Evolutionary conservation across 2,888 invertebrate species (phyloP).

Genomic region (Operophtera brumata): DNA sequence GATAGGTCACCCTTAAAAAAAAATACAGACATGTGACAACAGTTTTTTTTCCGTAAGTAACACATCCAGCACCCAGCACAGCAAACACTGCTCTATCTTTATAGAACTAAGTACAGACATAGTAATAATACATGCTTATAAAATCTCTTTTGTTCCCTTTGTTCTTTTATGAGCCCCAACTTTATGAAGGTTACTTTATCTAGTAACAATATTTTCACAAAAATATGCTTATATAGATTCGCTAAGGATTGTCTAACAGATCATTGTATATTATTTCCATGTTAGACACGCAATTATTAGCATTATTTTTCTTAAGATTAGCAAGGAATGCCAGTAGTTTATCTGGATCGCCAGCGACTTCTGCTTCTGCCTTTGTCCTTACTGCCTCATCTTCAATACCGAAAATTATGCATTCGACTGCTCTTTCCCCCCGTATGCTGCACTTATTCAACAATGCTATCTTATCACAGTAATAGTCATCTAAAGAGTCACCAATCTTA

Average conservation of each 20-base stretch:
- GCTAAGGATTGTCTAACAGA: neutral
- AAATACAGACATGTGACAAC: too few species aligned
- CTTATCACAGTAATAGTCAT: conserved; percentile 7
- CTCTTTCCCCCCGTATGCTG: conserved; percentile 5
- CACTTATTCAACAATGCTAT: conserved; percentile 4
- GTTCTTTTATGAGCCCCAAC: too few species aligned
- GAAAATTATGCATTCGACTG: conserved; percentile 13
- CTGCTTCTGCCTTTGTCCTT: neutral
- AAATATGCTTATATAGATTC: too few species aligned
- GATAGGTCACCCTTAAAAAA: too few species aligned
- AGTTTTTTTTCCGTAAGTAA: too few species aligned
- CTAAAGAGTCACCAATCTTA: conserved; percentile 3
- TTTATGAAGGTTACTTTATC: too few species aligned
- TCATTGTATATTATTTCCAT: neutral
- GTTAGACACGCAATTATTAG: neutral
- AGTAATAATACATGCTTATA: too few species aligned
- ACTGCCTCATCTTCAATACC: conserved; percentile 10
- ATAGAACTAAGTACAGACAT: too few species aligned
- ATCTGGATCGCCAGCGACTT: neutral
- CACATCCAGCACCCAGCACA: too few species aligned
- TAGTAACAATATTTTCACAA: too few species aligned
- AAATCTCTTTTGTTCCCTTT: too few species aligned
- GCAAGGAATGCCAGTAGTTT: neutral
- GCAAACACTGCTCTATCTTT: too few species aligned
- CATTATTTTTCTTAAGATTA: neutral